Evolutionary conservation across 2,888 invertebrate species (phyloP).

Genomic region (Zygothrica quintamaculata): DNA sequence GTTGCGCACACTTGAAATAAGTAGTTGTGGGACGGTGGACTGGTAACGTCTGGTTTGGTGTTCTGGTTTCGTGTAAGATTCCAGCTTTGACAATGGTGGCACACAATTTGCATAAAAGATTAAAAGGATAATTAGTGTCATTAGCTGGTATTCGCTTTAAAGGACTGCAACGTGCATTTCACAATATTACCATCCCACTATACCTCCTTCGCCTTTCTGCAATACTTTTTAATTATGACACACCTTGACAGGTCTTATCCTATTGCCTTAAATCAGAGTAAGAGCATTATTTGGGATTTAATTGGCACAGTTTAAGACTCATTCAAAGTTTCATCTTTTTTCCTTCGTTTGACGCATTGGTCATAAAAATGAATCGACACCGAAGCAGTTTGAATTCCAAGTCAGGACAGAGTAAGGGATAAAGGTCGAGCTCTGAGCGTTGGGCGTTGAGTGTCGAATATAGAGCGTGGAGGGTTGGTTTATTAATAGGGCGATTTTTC

Average conservation of each 20-base stretch:
- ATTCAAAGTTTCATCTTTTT: conserved; percentile 11
- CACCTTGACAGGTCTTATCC: conserved; percentile 31
- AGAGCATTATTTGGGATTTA: conserved; percentile 35
- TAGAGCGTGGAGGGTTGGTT: conserved; percentile 16
- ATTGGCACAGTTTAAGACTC: conserved; percentile 65
- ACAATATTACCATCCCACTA: conserved; percentile 7
- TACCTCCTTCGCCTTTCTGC: neutral
- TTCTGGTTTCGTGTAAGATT: conserved; percentile 12
- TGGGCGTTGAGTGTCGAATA: conserved; percentile 8
- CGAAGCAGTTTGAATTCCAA: conserved; percentile 8
- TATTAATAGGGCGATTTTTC: conserved; percentile 70
- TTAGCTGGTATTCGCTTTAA: conserved; percentile 56
- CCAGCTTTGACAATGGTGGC: conserved; percentile 44
- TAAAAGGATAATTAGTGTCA: conserved; percentile 77
- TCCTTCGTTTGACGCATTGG: conserved; percentile 2
- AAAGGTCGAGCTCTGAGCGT: neutral
- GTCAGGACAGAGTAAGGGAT: neutral
- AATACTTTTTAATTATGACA: neutral
- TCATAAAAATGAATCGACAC: conserved; percentile 41
- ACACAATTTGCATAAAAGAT: conserved; percentile 75
- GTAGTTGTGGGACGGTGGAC: conserved; percentile 3
- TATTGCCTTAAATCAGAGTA: conserved; percentile 27
- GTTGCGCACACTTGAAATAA: neutral
- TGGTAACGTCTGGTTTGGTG: conserved; percentile 5
- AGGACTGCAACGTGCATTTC: conserved; percentile 45